A percentile compares a stretch with the other conserved stretches of the same genome.
phyloP scores from a whole-genome alignment of 1,140 invertebrate genomes.

The Megalopta genalis region DNA sequence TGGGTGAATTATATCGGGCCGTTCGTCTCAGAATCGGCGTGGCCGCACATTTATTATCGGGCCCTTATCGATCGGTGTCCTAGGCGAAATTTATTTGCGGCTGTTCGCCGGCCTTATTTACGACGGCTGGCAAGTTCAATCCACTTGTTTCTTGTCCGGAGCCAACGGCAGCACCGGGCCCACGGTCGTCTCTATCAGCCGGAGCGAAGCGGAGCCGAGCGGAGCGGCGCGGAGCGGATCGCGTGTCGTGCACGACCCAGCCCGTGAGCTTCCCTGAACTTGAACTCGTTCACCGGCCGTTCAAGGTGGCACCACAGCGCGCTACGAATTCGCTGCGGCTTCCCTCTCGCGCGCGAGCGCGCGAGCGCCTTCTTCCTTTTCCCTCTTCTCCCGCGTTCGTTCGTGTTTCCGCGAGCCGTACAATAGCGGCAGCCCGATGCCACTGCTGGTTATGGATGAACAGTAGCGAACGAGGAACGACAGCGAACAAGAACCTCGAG shows the following conservation, averaged over 20 bases:
- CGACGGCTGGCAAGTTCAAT: conserved; percentile 47
- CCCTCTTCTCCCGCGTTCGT: no score
- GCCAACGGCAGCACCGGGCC: conserved; percentile 32
- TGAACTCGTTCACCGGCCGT: conserved; percentile 54
- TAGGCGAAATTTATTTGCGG: conserved; percentile 43
- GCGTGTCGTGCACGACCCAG: conserved; percentile 41
- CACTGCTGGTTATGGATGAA: conserved; percentile 73
- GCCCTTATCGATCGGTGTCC: conserved; percentile 41
- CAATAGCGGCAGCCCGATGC: conserved; percentile 58
- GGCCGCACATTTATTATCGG: conserved; percentile 41
- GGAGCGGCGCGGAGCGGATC: conserved; percentile 11
- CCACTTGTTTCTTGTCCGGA: conserved; percentile 57
- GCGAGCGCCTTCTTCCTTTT: no score
- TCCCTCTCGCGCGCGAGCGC: conserved; percentile 5
- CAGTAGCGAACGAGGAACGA: conserved; percentile 71
- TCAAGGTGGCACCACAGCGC: conserved; percentile 11
- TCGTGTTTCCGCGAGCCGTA: conserved; percentile 36
- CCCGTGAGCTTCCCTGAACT: conserved; percentile 66
- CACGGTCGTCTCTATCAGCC: conserved; percentile 43
- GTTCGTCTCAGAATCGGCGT: conserved; percentile 18
- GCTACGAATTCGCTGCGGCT: conserved; percentile 46
- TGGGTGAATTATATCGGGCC: conserved; percentile 35
- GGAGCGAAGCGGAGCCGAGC: no score
- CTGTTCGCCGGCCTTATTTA: conserved; percentile 36
- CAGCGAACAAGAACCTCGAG: conserved; percentile 62